These are phyloP conservation scores for Ectropis crepuscularia DNA, from an alignment of 2,888 invertebrate genomes.

Conservation along the genomic window DNA sequence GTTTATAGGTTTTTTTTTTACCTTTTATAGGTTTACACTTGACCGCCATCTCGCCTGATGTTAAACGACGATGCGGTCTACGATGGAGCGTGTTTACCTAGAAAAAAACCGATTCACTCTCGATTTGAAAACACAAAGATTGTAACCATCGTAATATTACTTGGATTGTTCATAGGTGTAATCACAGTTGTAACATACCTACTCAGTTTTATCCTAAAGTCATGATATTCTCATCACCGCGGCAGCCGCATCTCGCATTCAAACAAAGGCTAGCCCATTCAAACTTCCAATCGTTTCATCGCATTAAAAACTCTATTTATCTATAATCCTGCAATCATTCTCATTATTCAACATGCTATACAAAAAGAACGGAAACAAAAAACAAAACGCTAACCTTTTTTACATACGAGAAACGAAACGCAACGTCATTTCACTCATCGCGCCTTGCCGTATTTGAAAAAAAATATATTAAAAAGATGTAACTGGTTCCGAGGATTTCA, in stretches of 20 bases:
- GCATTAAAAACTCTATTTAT: slow-evolving; percentile 32
- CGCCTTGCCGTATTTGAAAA: slow-evolving; percentile 52
- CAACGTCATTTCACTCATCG: slow-evolving; percentile 68
- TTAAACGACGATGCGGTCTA: too few relatives aligned
- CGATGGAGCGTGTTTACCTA: too few relatives aligned
- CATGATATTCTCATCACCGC: slow-evolving; percentile 20
- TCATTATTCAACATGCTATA: slow-evolving; percentile 31
- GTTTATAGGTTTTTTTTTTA: too few relatives aligned
- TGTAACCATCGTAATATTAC: too few relatives aligned
- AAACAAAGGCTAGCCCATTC: slow-evolving; percentile 27
- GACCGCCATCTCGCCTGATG: too few relatives aligned
- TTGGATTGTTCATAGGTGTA: too few relatives aligned
- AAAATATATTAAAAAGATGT: slow-evolving; percentile 59
- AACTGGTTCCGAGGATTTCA: slow-evolving; percentile 77
- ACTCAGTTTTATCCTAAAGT: slow-evolving; percentile 5
- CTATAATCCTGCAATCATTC: slow-evolving; percentile 34
- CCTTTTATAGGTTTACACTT: too few relatives aligned
- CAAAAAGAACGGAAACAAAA: slow-evolving; percentile 27
- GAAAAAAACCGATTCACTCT: too few relatives aligned
- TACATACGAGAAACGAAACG: slow-evolving; percentile 52
- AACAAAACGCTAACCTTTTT: slow-evolving; percentile 43
- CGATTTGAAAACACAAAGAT: too few relatives aligned
- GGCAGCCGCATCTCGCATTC: slow-evolving; percentile 12
- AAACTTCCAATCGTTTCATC: slow-evolving; percentile 30
- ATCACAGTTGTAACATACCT: too few relatives aligned